Evolutionary conservation across 2,797 vertebrate species (phyloP).

Genomic region (Brotula barbata): DNA sequence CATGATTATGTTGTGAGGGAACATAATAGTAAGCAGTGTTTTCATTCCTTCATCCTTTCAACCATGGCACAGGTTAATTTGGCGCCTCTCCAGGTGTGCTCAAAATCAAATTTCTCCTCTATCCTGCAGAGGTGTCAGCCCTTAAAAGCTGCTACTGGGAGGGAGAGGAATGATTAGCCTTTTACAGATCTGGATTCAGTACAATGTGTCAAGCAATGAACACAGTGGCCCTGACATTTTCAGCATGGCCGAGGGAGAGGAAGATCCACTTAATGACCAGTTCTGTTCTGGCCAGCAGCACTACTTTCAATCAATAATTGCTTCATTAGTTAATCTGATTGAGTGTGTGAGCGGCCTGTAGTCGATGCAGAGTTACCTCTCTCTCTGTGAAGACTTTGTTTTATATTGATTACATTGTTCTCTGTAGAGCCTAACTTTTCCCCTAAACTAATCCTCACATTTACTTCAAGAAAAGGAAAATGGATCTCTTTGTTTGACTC

Average conservation of each 20-base stretch:
- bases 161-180: constrained; percentile 60
- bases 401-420: constrained; percentile 73
- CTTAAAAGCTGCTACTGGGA: constrained; percentile 42
- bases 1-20: constrained; percentile 24
- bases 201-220: constrained; percentile 67
- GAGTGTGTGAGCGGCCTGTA: constrained; percentile 70
- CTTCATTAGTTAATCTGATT: constrained; percentile 82
- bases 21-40: constrained; percentile 26
- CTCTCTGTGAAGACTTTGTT: constrained; percentile 69
- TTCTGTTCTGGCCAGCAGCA: constrained; percentile 61
- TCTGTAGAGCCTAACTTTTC: constrained; percentile 63
- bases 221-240: constrained; percentile 76
- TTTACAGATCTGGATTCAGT: constrained; percentile 49
- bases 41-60: constrained; percentile 31
- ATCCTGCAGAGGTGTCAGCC: constrained; percentile 20
- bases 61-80: constrained; percentile 46
- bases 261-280: constrained; percentile 74
- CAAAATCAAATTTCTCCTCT: constrained; percentile 47
- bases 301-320: constrained; percentile 73
- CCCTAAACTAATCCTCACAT: constrained; percentile 66
- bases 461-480: constrained; percentile 62
- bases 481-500: constrained; percentile 63
- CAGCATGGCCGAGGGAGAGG: constrained; percentile 60
- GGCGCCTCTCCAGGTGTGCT: constrained; percentile 33
- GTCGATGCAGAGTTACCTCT: constrained; percentile 71